phyloP scores from a whole-genome alignment of 1,140 invertebrate genomes.

The Sitophilus oryzae region DNA sequence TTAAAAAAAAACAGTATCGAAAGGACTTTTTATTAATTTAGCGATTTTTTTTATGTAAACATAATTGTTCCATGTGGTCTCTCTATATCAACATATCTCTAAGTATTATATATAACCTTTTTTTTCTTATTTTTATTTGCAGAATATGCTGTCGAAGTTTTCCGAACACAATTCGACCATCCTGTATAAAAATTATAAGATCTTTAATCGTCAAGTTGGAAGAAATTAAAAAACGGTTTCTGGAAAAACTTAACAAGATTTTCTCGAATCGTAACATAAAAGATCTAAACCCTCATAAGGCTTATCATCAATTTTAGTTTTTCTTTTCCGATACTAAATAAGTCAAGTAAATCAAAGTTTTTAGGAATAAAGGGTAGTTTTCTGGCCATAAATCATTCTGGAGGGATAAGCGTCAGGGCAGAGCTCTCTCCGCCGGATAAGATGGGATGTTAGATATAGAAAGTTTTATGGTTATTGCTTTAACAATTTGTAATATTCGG shows the following conservation, averaged over 20 bases:
- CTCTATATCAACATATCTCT: too few species aligned
- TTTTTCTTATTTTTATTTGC: too few species aligned
- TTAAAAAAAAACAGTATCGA: too few species aligned
- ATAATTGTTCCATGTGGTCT: too few species aligned
- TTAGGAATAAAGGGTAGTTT: constrained; percentile 14
- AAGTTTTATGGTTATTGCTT: constrained; percentile 10
- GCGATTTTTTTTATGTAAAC: too few species aligned
- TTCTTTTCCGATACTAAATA: constrained; percentile 19
- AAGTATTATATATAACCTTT: too few species aligned
- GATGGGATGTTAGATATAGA: constrained; percentile 12
- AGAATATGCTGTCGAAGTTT: too few species aligned
- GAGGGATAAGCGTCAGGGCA: constrained; percentile 5
- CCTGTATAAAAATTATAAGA: too few species aligned
- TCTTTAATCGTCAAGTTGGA: too few species aligned
- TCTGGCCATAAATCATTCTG: constrained; percentile 21
- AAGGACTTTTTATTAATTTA: too few species aligned
- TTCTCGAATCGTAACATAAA: background rate
- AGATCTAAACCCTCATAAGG: constrained; percentile 17
- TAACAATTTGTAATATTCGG: constrained; percentile 7
- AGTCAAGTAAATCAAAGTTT: constrained; percentile 23
- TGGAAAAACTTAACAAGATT: constrained; percentile 5
- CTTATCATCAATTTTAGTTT: constrained; percentile 22
- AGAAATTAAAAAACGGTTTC: too few species aligned
- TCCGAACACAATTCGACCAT: too few species aligned
- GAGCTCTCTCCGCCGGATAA: constrained; percentile 7